phyloP scores from a whole-genome alignment of 1,140 invertebrate genomes.

The Steinernema feltiae region DNA sequence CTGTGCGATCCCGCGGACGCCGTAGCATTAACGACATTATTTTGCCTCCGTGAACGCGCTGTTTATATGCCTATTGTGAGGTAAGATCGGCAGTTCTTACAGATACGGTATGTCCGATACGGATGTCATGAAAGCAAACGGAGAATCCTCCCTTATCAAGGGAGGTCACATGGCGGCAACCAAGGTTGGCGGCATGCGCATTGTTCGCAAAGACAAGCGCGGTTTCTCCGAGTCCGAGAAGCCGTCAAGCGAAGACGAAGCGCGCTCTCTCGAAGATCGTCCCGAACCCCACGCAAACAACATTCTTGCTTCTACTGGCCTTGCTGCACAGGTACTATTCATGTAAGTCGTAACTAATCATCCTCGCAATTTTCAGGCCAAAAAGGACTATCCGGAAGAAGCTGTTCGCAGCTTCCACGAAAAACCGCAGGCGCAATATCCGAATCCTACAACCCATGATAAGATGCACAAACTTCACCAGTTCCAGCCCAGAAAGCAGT shows the following conservation, averaged over 20 bases:
- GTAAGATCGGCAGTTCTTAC: neutral
- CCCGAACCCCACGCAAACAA: conserved; percentile 1
- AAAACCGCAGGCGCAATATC: neutral
- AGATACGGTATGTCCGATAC: neutral
- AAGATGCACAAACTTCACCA: neutral
- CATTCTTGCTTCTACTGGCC: conserved; percentile 2
- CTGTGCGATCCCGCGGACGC: neutral
- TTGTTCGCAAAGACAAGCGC: neutral
- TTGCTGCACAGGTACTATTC: neutral
- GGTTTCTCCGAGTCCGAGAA: conserved; percentile 4
- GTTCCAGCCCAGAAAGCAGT: neutral
- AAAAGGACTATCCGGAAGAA: neutral
- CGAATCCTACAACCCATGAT: neutral
- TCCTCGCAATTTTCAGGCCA: neutral
- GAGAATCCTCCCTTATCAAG: neutral
- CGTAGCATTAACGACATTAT: too few species aligned
- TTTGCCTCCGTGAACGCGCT: too few species aligned
- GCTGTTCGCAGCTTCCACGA: conserved; percentile 2
- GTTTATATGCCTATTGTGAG: neutral
- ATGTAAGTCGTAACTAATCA: neutral
- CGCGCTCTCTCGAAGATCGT: neutral
- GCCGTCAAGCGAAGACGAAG: neutral
- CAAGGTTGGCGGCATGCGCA: conserved; percentile 2
- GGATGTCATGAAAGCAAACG: neutral
- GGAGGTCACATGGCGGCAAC: neutral